Evolutionary conservation across 2,888 invertebrate genomes (phyloP).

Genomic region (Andrena trimmerana): DNA sequence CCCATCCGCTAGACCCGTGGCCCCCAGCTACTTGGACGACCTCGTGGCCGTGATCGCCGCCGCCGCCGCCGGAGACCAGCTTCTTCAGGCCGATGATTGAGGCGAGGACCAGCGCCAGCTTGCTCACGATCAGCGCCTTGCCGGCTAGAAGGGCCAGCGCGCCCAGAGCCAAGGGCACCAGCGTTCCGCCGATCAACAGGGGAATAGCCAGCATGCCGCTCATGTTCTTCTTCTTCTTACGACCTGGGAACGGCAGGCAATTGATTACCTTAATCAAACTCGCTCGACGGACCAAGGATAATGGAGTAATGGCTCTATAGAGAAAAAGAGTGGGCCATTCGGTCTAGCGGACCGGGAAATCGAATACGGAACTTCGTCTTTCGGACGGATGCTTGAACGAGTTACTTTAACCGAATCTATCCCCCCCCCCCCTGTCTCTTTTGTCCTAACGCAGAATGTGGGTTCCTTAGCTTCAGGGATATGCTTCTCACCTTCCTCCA

Average conservation of each 20-base stretch:
- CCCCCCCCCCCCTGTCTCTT: no score
- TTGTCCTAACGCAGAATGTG: no score
- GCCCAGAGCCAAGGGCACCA: constrained; percentile 93
- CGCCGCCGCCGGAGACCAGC: constrained; percentile 88
- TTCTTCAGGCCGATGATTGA: constrained; percentile 95
- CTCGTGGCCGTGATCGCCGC: constrained; percentile 87
- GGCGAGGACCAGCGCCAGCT: constrained; percentile 92
- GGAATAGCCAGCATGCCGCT: constrained; percentile 92
- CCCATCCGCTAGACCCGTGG: constrained; percentile 91
- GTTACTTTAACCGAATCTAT: neutral
- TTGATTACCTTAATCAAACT: constrained; percentile 10
- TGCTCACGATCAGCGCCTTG: constrained; percentile 94
- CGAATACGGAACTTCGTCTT: constrained; percentile 28
- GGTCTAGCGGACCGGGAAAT: constrained; percentile 52
- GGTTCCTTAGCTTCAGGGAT: neutral
- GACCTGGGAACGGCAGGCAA: constrained; percentile 77
- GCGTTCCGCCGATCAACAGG: constrained; percentile 91
- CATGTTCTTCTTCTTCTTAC: constrained; percentile 90
- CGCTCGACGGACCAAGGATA: constrained; percentile 4
- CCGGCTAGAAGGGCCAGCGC: constrained; percentile 93
- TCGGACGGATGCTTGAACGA: constrained; percentile 24
- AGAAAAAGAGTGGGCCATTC: constrained; percentile 41
- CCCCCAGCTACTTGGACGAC: constrained; percentile 88
- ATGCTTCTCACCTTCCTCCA: constrained; percentile 86
- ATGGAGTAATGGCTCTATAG: neutral